Evolutionary conservation across 2,113 vertebrate species (phyloP).

Genomic region (Felis catus): F.catus_Fca126_mat1.0 CM031420.1:3401001-3401500

Average conservation of each 20-base stretch:
- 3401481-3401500: fast-evolving
- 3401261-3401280: too few relatives aligned
- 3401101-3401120: neutral
- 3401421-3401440: neutral
- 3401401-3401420: too few relatives aligned
- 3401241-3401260: neutral
- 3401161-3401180: neutral
- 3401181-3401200: neutral
- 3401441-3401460: neutral
- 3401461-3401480: neutral
- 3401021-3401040: fast-evolving
- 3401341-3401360: fast-evolving
- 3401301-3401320: neutral
- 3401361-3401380: too few relatives aligned
- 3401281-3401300: fast-evolving
- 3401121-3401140: neutral
- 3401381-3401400: neutral
- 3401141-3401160: neutral
- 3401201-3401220: neutral
- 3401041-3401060: neutral
- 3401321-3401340: fast-evolving
- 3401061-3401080: neutral
- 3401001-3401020: neutral
- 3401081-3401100: too few relatives aligned
- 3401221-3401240: fast-evolving